Conservation (phyloP, 2,797 vertebrate species). For the Hylomyscus alleni region DNA sequence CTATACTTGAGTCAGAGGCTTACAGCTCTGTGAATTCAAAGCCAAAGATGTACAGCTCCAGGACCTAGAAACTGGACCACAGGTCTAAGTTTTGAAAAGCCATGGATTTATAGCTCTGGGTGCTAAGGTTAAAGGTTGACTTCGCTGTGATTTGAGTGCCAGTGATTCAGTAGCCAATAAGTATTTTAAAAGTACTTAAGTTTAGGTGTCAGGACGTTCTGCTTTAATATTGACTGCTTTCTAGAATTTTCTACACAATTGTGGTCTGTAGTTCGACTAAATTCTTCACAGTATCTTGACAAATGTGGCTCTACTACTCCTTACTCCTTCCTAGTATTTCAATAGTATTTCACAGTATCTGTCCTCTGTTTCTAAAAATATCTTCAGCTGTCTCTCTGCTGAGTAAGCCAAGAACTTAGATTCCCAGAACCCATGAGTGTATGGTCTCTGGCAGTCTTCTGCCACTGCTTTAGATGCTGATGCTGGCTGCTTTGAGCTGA, state of each 20-base stretch:
- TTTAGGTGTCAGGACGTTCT: neutral
- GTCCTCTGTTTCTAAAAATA: neutral
- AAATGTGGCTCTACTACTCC: neutral
- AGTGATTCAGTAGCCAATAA: neutral
- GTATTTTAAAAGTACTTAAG: neutral
- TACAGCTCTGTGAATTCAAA: neutral
- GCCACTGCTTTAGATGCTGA: neutral
- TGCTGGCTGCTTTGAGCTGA: neutral
- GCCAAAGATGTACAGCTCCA: neutral
- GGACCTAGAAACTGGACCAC: neutral
- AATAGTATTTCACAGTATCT: neutral
- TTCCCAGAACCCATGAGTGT: neutral
- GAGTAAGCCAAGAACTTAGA: neutral
- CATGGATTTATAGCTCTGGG: neutral
- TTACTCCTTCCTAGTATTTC: neutral
- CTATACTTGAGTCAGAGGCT: neutral
- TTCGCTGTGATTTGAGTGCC: neutral
- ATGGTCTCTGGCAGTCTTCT: neutral
- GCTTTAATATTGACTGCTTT: neutral
- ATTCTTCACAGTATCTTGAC: neutral
- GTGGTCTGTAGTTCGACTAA: neutral
- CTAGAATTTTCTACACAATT: neutral
- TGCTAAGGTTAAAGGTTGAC: neutral
- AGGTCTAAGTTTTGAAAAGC: neutral
- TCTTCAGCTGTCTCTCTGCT: neutral